Evolutionary conservation across 2,797 vertebrate species (phyloP).

Genomic region (Choloepus didactylus): DNA sequence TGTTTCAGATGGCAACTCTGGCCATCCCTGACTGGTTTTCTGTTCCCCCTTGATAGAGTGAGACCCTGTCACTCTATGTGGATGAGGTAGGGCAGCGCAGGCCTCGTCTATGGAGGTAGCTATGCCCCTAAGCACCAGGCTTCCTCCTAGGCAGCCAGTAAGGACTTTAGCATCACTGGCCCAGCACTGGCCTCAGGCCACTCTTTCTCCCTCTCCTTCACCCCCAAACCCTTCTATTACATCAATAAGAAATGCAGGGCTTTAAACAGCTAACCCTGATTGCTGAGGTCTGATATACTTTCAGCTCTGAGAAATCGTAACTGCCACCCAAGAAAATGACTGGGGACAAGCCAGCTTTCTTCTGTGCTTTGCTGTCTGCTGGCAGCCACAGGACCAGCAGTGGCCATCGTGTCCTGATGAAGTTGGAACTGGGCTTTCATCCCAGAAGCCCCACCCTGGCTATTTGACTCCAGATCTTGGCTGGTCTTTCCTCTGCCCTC

Average conservation of each 20-base stretch:
- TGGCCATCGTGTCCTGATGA: neutral
- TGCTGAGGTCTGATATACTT: neutral
- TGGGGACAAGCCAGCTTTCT: constrained; percentile 26
- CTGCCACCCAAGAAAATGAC: constrained; percentile 18
- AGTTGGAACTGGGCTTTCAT: neutral
- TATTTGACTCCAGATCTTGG: neutral
- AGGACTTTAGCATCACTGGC: neutral
- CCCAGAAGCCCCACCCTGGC: neutral
- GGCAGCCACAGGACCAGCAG: neutral
- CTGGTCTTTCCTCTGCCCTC: neutral
- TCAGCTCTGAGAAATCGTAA: neutral
- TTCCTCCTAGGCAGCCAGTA: neutral
- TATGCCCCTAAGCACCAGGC: neutral
- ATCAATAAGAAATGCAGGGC: neutral
- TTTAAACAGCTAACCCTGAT: constrained; percentile 37
- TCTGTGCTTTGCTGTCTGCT: neutral
- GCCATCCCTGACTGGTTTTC: neutral
- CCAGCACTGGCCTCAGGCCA: neutral
- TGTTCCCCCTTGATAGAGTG: neutral
- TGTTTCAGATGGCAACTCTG: neutral
- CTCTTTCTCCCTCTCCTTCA: neutral
- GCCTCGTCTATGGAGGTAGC: no score
- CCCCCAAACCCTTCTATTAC: neutral
- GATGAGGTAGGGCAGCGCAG: neutral
- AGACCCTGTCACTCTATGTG: neutral